Evolutionary conservation across 1,140 invertebrate genomes (phyloP).

Genomic region (Anthonomus grandis): DNA sequence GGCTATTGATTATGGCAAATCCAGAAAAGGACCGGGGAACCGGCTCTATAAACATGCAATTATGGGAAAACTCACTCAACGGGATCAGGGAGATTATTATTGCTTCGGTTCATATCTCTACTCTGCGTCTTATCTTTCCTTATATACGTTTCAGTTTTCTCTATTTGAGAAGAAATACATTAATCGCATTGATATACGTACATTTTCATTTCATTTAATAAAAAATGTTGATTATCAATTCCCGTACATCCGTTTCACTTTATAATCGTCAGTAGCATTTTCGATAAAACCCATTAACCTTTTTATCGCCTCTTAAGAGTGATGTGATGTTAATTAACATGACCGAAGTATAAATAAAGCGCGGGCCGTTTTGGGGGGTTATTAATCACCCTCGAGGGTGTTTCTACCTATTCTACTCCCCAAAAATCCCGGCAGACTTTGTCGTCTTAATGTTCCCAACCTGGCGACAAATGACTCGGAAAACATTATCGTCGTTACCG

Average conservation of each 20-base stretch:
- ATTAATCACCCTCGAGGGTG: constrained; percentile 18
- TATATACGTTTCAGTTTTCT: no score
- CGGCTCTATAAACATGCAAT: not conserved
- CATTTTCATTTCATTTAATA: no score
- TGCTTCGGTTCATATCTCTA: not conserved
- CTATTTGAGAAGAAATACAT: no score
- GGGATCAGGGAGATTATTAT: not conserved
- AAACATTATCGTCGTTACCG: no score
- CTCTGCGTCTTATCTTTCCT: no score
- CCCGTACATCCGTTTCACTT: no score
- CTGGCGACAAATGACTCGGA: constrained; percentile 23
- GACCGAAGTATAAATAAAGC: constrained; percentile 8
- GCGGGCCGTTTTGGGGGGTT: constrained; percentile 10
- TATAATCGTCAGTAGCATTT: no score
- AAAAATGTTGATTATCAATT: no score
- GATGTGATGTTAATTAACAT: constrained; percentile 23
- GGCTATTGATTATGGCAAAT: not conserved
- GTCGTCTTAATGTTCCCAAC: constrained; percentile 20
- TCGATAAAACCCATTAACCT: constrained; percentile 8
- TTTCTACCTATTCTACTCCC: constrained; percentile 4
- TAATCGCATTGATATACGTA: no score
- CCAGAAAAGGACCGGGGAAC: not conserved
- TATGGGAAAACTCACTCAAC: not conserved
- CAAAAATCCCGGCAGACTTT: constrained; percentile 14
- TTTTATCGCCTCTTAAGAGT: constrained; percentile 15